These are phyloP conservation scores for Drosophila austrosaltans DNA, from an alignment of 2,888 invertebrate species.

Conservation along the genomic window DNA sequence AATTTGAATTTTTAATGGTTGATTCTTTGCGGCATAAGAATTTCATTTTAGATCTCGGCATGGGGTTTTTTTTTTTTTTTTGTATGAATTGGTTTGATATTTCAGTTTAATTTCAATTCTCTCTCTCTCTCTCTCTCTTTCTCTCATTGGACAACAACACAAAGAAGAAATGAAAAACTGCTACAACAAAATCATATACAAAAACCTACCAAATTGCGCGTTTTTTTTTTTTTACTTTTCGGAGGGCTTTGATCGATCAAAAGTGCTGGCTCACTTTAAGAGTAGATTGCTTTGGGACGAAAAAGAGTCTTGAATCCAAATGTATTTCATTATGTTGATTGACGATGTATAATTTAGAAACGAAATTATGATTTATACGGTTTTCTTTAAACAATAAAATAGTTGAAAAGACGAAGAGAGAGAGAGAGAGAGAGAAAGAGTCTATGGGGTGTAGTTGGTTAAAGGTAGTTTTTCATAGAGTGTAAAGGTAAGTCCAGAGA, in stretches of 20 bases:
- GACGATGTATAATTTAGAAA: constrained; percentile 72
- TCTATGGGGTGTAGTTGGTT: neutral
- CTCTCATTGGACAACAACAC: too few species aligned
- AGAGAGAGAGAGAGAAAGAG: neutral
- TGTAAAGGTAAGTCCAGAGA: constrained; percentile 1
- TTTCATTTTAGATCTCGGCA: constrained; percentile 17
- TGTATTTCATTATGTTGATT: constrained; percentile 72
- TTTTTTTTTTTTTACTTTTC: neutral
- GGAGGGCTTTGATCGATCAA: constrained; percentile 30
- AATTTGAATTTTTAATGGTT: neutral
- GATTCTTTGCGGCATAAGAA: constrained; percentile 1
- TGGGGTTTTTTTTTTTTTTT: constrained; percentile 4
- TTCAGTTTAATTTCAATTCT: neutral
- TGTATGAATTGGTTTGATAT: neutral
- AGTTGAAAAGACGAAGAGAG: neutral
- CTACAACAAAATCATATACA: too few species aligned
- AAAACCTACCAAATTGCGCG: constrained; percentile 3
- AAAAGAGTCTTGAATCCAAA: neutral
- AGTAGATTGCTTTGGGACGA: neutral
- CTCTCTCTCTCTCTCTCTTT: neutral
- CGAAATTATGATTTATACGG: constrained; percentile 74
- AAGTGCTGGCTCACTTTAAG: constrained; percentile 67
- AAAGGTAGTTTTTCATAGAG: too few species aligned
- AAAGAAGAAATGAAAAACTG: neutral
- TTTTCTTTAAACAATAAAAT: constrained; percentile 45